These are phyloP conservation scores for Eufriesea mexicana DNA, from an alignment of 1,140 invertebrate species.

Conservation along the genomic window DNA sequence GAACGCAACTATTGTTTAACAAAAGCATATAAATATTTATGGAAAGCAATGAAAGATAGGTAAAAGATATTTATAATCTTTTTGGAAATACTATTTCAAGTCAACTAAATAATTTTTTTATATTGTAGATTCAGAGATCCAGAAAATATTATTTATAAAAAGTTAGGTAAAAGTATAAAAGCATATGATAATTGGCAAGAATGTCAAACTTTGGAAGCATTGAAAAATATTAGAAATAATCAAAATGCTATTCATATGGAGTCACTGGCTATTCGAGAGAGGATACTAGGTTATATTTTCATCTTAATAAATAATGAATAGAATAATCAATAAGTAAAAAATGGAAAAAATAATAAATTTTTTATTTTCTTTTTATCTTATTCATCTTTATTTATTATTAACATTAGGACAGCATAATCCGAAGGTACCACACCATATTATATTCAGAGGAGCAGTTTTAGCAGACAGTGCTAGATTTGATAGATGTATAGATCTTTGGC, in stretches of 20 bases:
- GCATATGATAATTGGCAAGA: slow-evolving; percentile 95
- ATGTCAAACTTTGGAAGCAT: slow-evolving; percentile 89
- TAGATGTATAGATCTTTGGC: slow-evolving; percentile 94
- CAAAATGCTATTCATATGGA: slow-evolving; percentile 96
- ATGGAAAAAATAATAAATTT: neutral
- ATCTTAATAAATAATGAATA: neutral
- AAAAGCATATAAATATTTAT: slow-evolving; percentile 89
- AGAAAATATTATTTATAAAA: slow-evolving; percentile 86
- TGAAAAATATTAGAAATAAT: slow-evolving; percentile 90
- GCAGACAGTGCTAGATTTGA: slow-evolving; percentile 95
- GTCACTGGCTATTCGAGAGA: slow-evolving; percentile 93
- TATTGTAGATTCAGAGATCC: slow-evolving; percentile 83
- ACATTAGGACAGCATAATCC: slow-evolving; percentile 85
- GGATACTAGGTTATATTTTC: slow-evolving; percentile 88
- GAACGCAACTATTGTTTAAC: slow-evolving; percentile 93
- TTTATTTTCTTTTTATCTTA: neutral
- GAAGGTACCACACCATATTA: slow-evolving; percentile 94
- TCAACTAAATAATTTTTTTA: slow-evolving; percentile 30
- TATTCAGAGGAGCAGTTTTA: slow-evolving; percentile 96
- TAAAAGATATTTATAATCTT: slow-evolving; percentile 60
- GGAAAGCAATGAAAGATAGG: slow-evolving; percentile 86
- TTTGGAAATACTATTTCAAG: neutral
- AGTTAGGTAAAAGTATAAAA: slow-evolving; percentile 86
- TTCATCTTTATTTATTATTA: slow-evolving; percentile 33
- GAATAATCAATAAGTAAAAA: neutral